Evolutionary conservation across 2,888 invertebrate genomes (phyloP).

Genomic region (Drosophila paranaensis): DNA sequence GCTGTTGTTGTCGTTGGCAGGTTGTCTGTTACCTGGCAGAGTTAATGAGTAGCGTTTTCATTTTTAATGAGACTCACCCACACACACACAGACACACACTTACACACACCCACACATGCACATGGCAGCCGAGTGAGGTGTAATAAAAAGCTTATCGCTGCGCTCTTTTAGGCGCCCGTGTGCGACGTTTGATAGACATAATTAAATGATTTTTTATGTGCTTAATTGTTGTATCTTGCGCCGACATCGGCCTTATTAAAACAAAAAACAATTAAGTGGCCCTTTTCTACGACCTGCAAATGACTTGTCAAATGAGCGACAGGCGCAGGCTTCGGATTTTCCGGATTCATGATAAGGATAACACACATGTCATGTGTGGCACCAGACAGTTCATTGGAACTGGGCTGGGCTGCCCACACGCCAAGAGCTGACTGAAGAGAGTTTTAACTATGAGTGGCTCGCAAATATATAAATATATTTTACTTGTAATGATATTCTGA

Average conservation of each 20-base stretch:
- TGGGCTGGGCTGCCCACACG: conserved; percentile 31
- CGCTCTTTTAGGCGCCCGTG: conserved; percentile 59
- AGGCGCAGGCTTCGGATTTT: conserved; percentile 30
- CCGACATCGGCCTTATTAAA: conserved; percentile 68
- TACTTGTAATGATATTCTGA: not conserved
- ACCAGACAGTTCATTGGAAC: conserved; percentile 4
- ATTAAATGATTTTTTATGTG: conserved; percentile 77
- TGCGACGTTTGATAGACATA: conserved; percentile 74
- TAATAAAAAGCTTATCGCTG: conserved; percentile 76
- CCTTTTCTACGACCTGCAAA: conserved; percentile 70
- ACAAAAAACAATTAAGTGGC: conserved; percentile 61
- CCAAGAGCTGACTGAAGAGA: not conserved
- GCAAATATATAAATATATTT: not conserved
- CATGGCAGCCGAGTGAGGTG: conserved; percentile 40
- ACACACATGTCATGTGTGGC: conserved; percentile 37
- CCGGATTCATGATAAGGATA: conserved; percentile 6
- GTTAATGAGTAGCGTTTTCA: conserved; percentile 73
- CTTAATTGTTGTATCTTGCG: conserved; percentile 71
- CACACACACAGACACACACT: conserved; percentile 18
- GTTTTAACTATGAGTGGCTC: not conserved
- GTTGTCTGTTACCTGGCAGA: conserved; percentile 55
- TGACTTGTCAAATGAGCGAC: conserved; percentile 69
- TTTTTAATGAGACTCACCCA: conserved; percentile 70
- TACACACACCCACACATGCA: conserved; percentile 6
- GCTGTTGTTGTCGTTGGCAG: conserved; percentile 35